A percentile compares a stretch with the other conserved stretches of the same genome.
These are phyloP conservation scores for Pontoporia blainvillei DNA, from an alignment of 2,113 vertebrate genomes.

Conservation along the genomic window DNA sequence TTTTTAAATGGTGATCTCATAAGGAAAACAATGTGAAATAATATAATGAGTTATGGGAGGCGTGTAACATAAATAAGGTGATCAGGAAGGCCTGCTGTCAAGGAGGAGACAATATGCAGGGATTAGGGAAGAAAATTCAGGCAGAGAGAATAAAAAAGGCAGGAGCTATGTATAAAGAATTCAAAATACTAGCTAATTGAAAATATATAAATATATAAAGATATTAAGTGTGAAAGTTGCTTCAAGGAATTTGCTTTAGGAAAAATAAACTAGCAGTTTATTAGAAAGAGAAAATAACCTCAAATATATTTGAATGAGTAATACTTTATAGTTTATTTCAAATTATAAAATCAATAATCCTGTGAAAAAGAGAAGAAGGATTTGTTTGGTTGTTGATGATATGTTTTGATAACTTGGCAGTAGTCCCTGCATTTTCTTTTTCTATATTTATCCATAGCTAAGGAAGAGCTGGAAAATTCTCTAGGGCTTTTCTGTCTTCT, in stretches of 20 bases:
- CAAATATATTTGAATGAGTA: neutral
- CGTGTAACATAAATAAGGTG: neutral
- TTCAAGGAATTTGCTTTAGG: neutral
- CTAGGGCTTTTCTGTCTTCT: neutral
- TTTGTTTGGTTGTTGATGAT: neutral
- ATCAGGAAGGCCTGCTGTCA: neutral
- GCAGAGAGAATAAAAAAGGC: neutral
- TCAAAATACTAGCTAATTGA: neutral
- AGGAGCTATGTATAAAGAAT: neutral
- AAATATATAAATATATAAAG: neutral
- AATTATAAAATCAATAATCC: neutral
- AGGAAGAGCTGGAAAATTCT: neutral
- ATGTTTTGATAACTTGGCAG: neutral
- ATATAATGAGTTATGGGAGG: neutral
- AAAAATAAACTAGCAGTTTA: neutral
- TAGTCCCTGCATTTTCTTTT: neutral
- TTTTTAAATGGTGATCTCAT: neutral
- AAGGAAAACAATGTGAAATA: neutral
- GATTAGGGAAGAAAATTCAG: neutral
- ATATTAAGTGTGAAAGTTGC: neutral
- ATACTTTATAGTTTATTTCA: neutral
- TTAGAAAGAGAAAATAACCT: neutral
- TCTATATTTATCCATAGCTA: neutral
- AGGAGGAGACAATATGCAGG: neutral
- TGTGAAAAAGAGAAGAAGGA: neutral